Base-by-base conservation (phyloP, 2,888 invertebrate genomes). In the Caenorhabditis japonica region DNA sequence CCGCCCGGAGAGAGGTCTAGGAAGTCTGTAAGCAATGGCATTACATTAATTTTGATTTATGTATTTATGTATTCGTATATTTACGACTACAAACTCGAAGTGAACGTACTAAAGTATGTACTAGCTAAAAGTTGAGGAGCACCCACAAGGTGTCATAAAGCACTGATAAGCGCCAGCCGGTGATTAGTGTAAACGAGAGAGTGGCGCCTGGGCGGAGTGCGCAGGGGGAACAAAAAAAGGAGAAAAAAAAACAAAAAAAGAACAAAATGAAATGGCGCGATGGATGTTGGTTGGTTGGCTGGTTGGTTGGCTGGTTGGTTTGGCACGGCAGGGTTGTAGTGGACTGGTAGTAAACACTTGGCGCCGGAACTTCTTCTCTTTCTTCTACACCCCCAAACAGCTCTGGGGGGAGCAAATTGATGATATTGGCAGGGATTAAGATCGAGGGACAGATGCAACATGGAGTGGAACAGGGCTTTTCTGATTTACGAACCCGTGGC, bases 141-240 rank as follows among this genome's bases (percentile, higher is more conserved):
- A n/a, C n/a, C n/a, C n/a, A n/a, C n/a, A n/a, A 52, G 66, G 52
- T 51, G 58, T 51, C 47, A 64, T 64, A 64, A 56, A 64, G 39
- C 55, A 56, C 56, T 58, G 58, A 56, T 51, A 58, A 58, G 49
- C 51, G 58, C 51, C 58, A 46, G n/a, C n/a, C n/a, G n/a, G n/a
- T 56, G 15, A 56, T 56, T 30, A 46, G 30, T 39, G 17, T 10
- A 2, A 52, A 25, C n/a, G n/a, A n/a, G 3, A n/a, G n/a, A n/a
- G 10, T 30, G 30, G 30, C 30, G 10, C 30, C 30, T 30, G 5
- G 30, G 5, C 43, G 2, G 13, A 21, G 21, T 7, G 23, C 7
- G 43, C 5, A 19, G 19, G 43, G 19, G 12, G 12, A 17, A 49
- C 17, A 34, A 21, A 7, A 34, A 36, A 30, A 34, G 23, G 23